Percentiles rank a stretch among this genome's conserved stretches.
Conservation (phyloP, 2,888 invertebrate genomes). For the Heliconius erato region DNA sequence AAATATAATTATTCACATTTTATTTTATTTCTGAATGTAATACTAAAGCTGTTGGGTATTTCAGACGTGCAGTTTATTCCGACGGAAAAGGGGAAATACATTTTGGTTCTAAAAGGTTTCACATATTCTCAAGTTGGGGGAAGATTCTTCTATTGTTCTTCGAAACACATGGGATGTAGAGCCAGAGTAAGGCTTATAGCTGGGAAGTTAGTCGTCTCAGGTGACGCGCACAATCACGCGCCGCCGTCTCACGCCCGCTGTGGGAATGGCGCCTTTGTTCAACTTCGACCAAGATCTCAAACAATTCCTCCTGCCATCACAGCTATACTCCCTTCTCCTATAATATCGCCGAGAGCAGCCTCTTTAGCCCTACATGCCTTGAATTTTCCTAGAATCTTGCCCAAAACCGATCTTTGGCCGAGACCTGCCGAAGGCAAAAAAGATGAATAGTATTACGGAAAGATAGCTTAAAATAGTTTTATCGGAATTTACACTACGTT, state of each 20-base stretch:
- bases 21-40: conserved; percentile 26
- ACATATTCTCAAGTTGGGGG: conserved; percentile 83
- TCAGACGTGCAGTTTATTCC: conserved; percentile 83
- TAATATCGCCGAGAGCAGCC: conserved; percentile 68
- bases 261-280: conserved; percentile 81
- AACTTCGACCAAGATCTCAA: conserved; percentile 71
- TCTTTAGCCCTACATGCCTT: conserved; percentile 74
- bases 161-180: conserved; percentile 81
- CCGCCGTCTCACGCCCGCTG: conserved; percentile 82
- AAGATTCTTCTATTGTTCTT: conserved; percentile 82
- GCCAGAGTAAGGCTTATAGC: conserved; percentile 75
- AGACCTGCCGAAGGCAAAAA: conserved; percentile 72
- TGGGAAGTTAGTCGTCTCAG: conserved; percentile 76
- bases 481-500: conserved; percentile 40
- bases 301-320: conserved; percentile 54
- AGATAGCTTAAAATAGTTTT: conserved; percentile 35
- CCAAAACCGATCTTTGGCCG: conserved; percentile 79
- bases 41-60: conserved; percentile 60
- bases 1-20: conserved; percentile 5
- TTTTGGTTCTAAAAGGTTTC: conserved; percentile 79
- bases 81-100: conserved; percentile 83
- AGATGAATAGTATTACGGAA: conserved; percentile 57
- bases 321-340: conserved; percentile 66
- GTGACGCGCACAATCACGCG: conserved; percentile 78
- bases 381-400: conserved; percentile 76